Percentiles rank a stretch among this genome's conserved stretches.
phyloP scores from a whole-genome alignment of 2,797 vertebrate species.

The Pitangus sulphuratus region DNA sequence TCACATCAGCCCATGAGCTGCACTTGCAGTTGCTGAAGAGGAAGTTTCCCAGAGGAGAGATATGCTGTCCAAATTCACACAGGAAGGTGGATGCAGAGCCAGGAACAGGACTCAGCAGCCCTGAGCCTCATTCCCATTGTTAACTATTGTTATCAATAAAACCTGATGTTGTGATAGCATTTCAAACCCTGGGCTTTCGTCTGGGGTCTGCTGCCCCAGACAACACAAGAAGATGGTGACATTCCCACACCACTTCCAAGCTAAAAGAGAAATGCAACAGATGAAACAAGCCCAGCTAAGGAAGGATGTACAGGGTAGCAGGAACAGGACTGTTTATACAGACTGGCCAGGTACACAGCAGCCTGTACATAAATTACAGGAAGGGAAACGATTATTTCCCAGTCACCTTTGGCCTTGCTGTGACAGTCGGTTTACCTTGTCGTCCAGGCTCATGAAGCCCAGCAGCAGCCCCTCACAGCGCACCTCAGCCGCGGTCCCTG shows the following conservation, averaged over 20 bases:
- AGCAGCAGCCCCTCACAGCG: slow-evolving; percentile 79
- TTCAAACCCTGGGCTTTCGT: background rate
- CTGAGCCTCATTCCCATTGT: background rate
- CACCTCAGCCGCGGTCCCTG: slow-evolving; percentile 52
- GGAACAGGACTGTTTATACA: background rate
- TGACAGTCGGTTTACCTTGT: slow-evolving; percentile 74
- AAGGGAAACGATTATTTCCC: background rate
- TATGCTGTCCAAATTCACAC: background rate
- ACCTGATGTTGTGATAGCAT: background rate
- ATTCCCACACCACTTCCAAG: background rate
- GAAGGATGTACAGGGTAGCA: background rate
- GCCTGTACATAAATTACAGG: background rate
- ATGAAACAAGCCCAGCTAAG: background rate
- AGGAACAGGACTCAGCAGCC: slow-evolving; percentile 35
- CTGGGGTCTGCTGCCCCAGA: background rate
- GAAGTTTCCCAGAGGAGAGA: slow-evolving; percentile 4
- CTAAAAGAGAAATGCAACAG: background rate
- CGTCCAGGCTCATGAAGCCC: slow-evolving; percentile 89
- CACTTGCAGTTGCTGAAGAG: background rate
- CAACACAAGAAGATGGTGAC: background rate
- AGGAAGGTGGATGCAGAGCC: slow-evolving; percentile 15
- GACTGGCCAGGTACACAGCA: background rate
- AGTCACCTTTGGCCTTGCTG: background rate
- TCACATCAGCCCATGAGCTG: background rate
- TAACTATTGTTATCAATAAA: background rate